phyloP scores from a whole-genome alignment of 53 echinoderm and acorn worm genomes.

The Arbacia lixula region DNA sequence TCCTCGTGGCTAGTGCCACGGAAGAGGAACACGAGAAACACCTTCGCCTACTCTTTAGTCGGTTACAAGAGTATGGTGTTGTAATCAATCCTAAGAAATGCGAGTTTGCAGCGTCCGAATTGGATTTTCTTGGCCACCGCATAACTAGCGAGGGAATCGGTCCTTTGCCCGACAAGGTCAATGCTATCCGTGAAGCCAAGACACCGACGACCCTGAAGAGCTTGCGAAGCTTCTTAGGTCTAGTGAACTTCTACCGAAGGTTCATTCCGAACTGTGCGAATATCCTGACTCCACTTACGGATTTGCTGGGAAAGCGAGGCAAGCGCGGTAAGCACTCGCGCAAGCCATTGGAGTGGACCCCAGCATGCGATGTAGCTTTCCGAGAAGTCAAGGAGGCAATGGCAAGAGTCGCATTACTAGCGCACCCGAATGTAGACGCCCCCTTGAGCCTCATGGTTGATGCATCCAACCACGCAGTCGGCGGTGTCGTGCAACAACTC shows the following conservation, averaged over 20 bases:
- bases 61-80: slow-evolving; percentile 52
- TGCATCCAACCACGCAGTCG: slow-evolving; percentile 65
- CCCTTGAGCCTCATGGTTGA: slow-evolving; percentile 58
- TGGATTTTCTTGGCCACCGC: too few species aligned
- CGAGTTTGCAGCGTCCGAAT: slow-evolving; percentile 3
- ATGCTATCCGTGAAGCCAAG: slow-evolving; percentile 43
- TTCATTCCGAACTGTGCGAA: too few species aligned
- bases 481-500: slow-evolving; percentile 65
- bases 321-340: not conserved
- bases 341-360: slow-evolving; percentile 26
- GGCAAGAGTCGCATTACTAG: slow-evolving; percentile 29
- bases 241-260: too few species aligned
- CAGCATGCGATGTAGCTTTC: slow-evolving; percentile 3
- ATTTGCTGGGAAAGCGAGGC: slow-evolving; percentile 3
- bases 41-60: slow-evolving; percentile 38
- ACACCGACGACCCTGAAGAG: slow-evolving; percentile 41
- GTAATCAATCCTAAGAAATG: slow-evolving; percentile 58
- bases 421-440: slow-evolving; percentile 40
- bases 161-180: too few species aligned
- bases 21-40: slow-evolving; percentile 37
- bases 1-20: slow-evolving; percentile 36
- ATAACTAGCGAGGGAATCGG: too few species aligned
- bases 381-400: slow-evolving; percentile 34
- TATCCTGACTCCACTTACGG: too few species aligned
- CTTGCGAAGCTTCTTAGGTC: too few species aligned